Evolutionary conservation across 2,797 vertebrate species (phyloP).

Genomic region (Melanotaenia trifasciata): DNA sequence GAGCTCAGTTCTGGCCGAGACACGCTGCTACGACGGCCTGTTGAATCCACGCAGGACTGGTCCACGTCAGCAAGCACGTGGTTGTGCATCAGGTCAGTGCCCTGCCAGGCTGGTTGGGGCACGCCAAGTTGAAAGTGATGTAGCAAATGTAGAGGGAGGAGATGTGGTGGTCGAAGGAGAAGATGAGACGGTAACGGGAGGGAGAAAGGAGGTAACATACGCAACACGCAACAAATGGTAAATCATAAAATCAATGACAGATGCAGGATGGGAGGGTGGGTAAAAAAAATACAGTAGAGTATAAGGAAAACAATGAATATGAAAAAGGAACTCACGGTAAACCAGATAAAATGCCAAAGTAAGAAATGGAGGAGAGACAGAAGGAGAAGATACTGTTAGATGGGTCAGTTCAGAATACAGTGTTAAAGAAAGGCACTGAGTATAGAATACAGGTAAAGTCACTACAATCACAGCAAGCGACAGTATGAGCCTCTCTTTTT

Average conservation of each 20-base stretch:
- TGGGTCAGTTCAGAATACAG: conserved; percentile 67
- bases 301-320: conserved; percentile 64
- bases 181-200: conserved; percentile 28
- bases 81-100: conserved; percentile 99
- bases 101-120: conserved; percentile 96
- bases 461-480: conserved; percentile 22
- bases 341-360: conserved; percentile 54
- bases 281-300: conserved; percentile 79
- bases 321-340: conserved; percentile 46
- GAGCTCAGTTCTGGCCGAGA: conserved; percentile 94
- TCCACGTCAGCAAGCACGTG: conserved; percentile 97
- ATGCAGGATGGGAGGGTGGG: conserved; percentile 82
- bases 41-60: conserved; percentile 93
- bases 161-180: conserved; percentile 20
- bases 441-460: conserved; percentile 31
- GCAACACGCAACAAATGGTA: conserved; percentile 81
- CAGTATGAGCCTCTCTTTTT: conserved; percentile 10
- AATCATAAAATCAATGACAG: conserved; percentile 81
- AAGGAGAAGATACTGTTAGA: conserved; percentile 80
- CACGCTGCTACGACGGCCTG: conserved; percentile 96
- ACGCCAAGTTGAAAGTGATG: conserved; percentile 22
- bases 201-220: conserved; percentile 39
- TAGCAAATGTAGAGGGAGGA: conserved; percentile 30
- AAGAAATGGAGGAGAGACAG: conserved; percentile 74
- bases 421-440: conserved; percentile 61